phyloP scores from a whole-genome alignment of 2,113 vertebrate species.

The Corythoichthys haematopterus region DNA sequence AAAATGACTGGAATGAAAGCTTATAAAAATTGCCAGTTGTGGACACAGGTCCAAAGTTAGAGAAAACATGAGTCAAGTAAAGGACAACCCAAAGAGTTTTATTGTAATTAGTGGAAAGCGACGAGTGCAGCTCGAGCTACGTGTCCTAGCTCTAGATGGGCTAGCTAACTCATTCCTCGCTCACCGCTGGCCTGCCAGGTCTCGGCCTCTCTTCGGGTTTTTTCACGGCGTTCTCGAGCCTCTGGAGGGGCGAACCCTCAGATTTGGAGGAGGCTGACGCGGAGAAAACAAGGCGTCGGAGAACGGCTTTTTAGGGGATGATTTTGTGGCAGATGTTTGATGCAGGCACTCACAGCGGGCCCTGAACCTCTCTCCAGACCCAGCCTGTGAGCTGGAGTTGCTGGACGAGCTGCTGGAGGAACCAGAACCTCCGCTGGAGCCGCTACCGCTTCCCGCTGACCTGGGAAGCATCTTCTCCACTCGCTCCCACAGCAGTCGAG shows the following conservation, averaged over 20 bases:
- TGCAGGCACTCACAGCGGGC: conserved; percentile 82
- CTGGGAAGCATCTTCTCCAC: conserved; percentile 91
- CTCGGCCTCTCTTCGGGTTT: conserved; percentile 88
- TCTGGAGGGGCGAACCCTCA: conserved; percentile 87
- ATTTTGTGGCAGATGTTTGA: neutral
- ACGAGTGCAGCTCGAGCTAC: conserved; percentile 3
- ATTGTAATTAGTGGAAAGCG: conserved; percentile 11
- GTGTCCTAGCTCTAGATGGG: conserved; percentile 26
- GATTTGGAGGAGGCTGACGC: conserved; percentile 89
- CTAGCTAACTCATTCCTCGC: conserved; percentile 48
- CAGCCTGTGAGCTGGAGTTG: conserved; percentile 87
- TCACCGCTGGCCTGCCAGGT: conserved; percentile 86
- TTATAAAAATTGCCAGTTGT: conserved; percentile 22
- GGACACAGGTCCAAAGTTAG: conserved; percentile 35
- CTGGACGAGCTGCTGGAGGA: conserved; percentile 90
- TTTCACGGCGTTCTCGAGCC: conserved; percentile 82
- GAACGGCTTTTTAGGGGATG: conserved; percentile 6
- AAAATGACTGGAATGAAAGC: neutral
- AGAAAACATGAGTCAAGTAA: conserved; percentile 21
- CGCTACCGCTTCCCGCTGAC: conserved; percentile 41
- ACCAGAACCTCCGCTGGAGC: conserved; percentile 67
- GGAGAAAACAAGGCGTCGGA: conserved; percentile 30
- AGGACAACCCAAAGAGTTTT: conserved; percentile 18
- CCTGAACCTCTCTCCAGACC: conserved; percentile 89
- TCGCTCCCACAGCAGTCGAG: conserved; percentile 90